Evolutionary conservation across 2,888 invertebrate genomes (phyloP).

Genomic region (Actias luna): DNA sequence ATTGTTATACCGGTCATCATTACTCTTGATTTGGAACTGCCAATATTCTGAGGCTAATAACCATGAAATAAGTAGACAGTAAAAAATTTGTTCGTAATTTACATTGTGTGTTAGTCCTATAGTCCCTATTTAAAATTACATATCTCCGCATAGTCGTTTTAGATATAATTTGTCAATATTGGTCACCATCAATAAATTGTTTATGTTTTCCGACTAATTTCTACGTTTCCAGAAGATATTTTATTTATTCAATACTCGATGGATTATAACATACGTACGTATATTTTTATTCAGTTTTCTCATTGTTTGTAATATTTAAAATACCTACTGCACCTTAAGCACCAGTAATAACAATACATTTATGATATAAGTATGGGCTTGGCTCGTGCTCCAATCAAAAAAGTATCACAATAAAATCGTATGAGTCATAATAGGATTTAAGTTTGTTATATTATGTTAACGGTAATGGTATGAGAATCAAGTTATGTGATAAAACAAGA

Average conservation of each 20-base stretch:
- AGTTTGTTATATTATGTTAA: background rate
- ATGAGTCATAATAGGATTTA: background rate
- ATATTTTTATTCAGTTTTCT: too few relatives aligned
- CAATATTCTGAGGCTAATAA: conserved; percentile 7
- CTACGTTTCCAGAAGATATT: background rate
- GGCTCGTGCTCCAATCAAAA: background rate
- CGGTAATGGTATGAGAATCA: background rate
- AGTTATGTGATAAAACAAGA: background rate
- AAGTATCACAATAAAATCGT: background rate
- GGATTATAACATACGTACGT: too few relatives aligned
- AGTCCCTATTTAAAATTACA: conserved; percentile 3
- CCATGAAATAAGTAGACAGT: conserved; percentile 9
- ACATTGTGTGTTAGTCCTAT: conserved; percentile 7
- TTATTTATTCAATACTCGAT: background rate
- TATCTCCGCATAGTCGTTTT: conserved; percentile 1
- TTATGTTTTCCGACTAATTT: background rate
- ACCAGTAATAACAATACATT: background rate
- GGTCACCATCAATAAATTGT: background rate
- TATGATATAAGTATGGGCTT: background rate
- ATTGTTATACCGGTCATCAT: conserved; percentile 5
- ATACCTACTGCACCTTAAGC: background rate
- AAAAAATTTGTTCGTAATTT: conserved; percentile 8
- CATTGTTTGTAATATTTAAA: too few relatives aligned
- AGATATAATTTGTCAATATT: background rate
- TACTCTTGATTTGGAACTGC: conserved; percentile 6